Conservation (phyloP, 2,113 vertebrate genomes). For the Tylochromis polylepis region DNA sequence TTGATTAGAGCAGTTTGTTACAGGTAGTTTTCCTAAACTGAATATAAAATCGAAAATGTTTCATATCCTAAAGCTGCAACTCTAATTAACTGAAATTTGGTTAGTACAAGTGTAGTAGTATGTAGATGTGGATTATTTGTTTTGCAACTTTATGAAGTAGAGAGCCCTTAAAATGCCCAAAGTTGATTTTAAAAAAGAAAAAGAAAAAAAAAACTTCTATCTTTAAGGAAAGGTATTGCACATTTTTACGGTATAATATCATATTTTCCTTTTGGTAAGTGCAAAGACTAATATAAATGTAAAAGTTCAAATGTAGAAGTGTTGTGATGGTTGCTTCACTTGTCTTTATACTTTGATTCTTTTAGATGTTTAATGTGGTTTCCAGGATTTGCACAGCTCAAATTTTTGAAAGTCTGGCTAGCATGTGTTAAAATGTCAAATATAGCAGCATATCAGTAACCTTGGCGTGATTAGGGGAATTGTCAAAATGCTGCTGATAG, state of each 20-base stretch:
- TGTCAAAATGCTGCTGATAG: background rate
- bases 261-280: background rate
- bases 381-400: background rate
- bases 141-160: background rate
- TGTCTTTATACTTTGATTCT: background rate
- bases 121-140: background rate
- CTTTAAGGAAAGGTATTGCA: background rate
- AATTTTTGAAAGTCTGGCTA: background rate
- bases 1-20: background rate
- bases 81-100: background rate
- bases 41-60: background rate
- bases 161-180: background rate
- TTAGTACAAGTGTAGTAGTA: background rate
- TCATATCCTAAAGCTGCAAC: background rate
- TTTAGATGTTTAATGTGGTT: background rate
- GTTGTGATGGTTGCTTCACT: background rate
- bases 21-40: background rate
- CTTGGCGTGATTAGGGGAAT: background rate
- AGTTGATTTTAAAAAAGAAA: background rate
- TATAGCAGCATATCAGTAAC: background rate
- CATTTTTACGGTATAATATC: background rate
- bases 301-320: background rate
- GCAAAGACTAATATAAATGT: background rate
- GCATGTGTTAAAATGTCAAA: background rate
- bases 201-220: accelerated